These are phyloP conservation scores for Silurus meridionalis DNA, from an alignment of 2,113 vertebrate species.

Conservation along the genomic window DNA sequence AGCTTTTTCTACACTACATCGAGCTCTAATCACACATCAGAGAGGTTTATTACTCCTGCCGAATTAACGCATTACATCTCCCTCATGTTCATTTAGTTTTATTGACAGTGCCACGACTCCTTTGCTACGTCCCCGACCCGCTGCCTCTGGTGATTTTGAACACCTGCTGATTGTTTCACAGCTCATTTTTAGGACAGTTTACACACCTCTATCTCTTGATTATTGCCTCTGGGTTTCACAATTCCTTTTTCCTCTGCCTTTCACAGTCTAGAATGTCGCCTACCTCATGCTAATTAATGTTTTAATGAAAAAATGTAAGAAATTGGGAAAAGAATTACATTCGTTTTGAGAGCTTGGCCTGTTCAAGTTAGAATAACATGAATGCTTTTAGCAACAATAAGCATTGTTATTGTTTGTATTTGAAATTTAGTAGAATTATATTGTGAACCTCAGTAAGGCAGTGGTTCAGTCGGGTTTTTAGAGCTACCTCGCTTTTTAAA, in stretches of 20 bases:
- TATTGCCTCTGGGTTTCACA: neutral
- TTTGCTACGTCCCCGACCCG: neutral
- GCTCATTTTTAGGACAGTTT: neutral
- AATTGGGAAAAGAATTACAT: too few relatives aligned
- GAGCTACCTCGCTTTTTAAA: neutral
- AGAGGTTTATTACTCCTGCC: neutral
- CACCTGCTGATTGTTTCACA: neutral
- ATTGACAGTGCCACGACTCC: neutral
- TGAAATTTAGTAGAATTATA: neutral
- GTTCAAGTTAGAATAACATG: too few relatives aligned
- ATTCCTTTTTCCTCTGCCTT: neutral
- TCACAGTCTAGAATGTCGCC: neutral
- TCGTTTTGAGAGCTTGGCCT: too few relatives aligned
- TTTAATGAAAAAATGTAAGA: too few relatives aligned
- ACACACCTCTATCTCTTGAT: neutral
- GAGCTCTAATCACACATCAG: neutral
- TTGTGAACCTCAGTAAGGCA: neutral
- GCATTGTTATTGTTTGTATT: neutral
- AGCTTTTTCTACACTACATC: neutral
- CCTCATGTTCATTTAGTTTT: neutral
- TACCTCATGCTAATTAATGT: neutral
- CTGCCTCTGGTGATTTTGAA: neutral
- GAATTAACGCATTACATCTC: neutral
- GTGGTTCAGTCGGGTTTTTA: neutral
- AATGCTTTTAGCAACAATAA: neutral